Percentiles rank a stretch among this genome's conserved stretches.
Conservation (phyloP, 2,888 invertebrate species). For the Cabera pusaria region DNA sequence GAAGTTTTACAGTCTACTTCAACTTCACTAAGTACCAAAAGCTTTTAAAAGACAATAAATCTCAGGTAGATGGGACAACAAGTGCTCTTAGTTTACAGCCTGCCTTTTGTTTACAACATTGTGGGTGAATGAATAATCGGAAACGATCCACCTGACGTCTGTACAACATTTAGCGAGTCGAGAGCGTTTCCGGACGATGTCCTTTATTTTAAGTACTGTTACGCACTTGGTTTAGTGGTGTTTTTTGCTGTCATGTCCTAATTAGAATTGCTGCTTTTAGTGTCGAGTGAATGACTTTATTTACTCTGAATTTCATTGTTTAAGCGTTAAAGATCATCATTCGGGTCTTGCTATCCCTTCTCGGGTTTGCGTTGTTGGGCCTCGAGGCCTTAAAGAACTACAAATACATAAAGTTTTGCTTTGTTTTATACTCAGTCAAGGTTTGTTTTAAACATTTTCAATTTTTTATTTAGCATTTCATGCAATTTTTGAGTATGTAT, state of each 20-base stretch:
- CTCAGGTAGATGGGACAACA: slow-evolving; percentile 41
- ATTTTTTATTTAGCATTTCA: no score
- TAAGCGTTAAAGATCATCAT: no score
- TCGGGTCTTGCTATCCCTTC: no score
- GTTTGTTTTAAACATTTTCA: no score
- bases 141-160: slow-evolving; percentile 44
- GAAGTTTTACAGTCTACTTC: slow-evolving; percentile 29
- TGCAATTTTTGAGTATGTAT: no score
- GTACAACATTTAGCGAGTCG: slow-evolving; percentile 37
- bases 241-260: slow-evolving; percentile 23
- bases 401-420: no score
- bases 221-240: slow-evolving; percentile 36
- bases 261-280: no score
- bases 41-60: slow-evolving; percentile 34
- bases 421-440: no score
- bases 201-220: slow-evolving; percentile 39
- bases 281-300: no score
- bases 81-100: slow-evolving; percentile 49
- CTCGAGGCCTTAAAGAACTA: no score
- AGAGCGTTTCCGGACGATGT: slow-evolving; percentile 31
- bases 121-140: slow-evolving; percentile 47
- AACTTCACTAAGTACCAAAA: slow-evolving; percentile 26
- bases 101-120: slow-evolving; percentile 46
- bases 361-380: no score
- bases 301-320: no score